Conservation (phyloP, 2,888 invertebrate species). For the Himalopsyche kuldschensis region DNA sequence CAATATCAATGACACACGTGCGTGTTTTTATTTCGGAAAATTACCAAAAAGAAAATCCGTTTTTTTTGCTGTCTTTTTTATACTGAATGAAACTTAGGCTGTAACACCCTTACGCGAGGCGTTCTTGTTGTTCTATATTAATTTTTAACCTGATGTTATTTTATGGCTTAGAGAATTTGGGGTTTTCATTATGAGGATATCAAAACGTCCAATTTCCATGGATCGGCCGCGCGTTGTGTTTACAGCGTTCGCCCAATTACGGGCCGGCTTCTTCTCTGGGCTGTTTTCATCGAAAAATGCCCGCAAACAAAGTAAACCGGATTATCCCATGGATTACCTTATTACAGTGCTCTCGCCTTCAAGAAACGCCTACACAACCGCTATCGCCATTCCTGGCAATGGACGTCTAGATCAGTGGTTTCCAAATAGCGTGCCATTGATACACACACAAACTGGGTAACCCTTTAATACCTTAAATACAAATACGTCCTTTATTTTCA, state of each 20-base stretch:
- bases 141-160: neutral
- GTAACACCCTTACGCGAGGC: too few relatives aligned
- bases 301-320: constrained; percentile 22
- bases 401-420: neutral
- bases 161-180: neutral
- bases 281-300: constrained; percentile 21
- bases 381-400: neutral
- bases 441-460: too few relatives aligned
- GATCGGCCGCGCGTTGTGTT: neutral
- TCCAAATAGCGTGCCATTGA: too few relatives aligned
- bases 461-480: too few relatives aligned
- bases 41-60: too few relatives aligned
- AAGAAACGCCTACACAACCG: neutral
- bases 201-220: neutral
- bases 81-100: too few relatives aligned
- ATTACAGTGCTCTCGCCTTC: constrained; percentile 6
- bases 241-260: constrained; percentile 9
- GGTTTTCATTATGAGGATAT: neutral
- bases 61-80: too few relatives aligned
- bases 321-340: constrained; percentile 23
- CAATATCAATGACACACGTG: too few relatives aligned
- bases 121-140: neutral
- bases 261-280: neutral
- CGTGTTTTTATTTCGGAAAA: too few relatives aligned
- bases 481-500: too few relatives aligned